Percentiles rank a stretch among this genome's conserved stretches.
These are phyloP conservation scores for Coenonympha arcania DNA, from an alignment of 2,888 invertebrate genomes.

Conservation along the genomic window DNA sequence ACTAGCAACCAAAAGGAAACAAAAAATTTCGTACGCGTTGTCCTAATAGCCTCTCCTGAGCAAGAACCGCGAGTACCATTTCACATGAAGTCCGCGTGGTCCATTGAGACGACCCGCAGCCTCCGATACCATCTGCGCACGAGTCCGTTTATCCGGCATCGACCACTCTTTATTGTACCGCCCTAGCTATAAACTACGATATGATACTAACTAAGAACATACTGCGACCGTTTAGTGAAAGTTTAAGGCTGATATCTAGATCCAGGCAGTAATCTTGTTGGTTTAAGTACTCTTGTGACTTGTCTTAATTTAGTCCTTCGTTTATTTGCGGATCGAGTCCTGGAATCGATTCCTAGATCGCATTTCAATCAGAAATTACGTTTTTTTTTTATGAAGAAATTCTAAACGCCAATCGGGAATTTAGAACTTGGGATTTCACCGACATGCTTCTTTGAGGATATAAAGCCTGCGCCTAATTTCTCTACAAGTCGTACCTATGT, in stretches of 20 bases:
- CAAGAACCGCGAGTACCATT: neutral
- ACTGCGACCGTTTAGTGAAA: neutral
- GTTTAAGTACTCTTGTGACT: neutral
- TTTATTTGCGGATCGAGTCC: too few species aligned
- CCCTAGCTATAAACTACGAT: neutral
- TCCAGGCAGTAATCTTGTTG: neutral
- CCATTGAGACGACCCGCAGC: neutral
- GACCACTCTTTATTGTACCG: neutral
- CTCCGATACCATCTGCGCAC: neutral
- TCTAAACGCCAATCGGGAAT: too few species aligned
- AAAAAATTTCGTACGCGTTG: too few species aligned
- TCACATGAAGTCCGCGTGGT: neutral
- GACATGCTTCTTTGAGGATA: too few species aligned
- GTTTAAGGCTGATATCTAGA: neutral
- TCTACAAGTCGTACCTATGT: too few species aligned
- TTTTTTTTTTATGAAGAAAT: too few species aligned
- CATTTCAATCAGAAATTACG: too few species aligned
- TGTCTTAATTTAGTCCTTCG: neutral
- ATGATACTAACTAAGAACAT: neutral
- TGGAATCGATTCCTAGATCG: too few species aligned
- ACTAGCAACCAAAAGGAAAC: too few species aligned
- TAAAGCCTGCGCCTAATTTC: too few species aligned
- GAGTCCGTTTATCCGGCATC: conserved; percentile 2
- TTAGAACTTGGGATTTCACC: too few species aligned
- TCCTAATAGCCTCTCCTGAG: too few species aligned